Evolutionary conservation across 2,888 invertebrate species (phyloP).

Genomic region (Cristatella mucedo): DNA sequence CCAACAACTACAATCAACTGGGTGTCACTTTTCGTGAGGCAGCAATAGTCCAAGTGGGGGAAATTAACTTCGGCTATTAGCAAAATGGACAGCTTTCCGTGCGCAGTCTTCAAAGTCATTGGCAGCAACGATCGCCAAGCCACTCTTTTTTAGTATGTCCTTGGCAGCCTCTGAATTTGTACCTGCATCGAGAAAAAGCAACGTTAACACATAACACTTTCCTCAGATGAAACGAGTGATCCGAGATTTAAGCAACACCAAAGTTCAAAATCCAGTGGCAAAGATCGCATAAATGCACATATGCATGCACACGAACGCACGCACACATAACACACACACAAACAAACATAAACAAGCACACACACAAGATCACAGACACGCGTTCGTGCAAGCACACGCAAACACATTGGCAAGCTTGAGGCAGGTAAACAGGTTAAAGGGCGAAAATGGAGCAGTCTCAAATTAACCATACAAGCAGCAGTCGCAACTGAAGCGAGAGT

Average conservation of each 20-base stretch:
- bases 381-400: too few species aligned
- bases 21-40: too few species aligned
- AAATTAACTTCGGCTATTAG: too few species aligned
- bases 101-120: conserved; percentile 82
- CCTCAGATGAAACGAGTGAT: not conserved
- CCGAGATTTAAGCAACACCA: not conserved
- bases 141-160: conserved; percentile 63
- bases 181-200: conserved; percentile 36
- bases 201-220: not conserved
- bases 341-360: too few species aligned
- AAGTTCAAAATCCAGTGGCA: not conserved
- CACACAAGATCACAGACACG: too few species aligned
- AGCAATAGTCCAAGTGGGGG: too few species aligned
- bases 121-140: conserved; percentile 65
- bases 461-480: too few species aligned
- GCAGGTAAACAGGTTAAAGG: conserved; percentile 6
- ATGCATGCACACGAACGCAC: too few species aligned
- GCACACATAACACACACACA: too few species aligned
- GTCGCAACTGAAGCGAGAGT: conserved; percentile 1
- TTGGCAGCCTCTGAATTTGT: conserved; percentile 75
- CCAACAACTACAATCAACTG: too few species aligned
- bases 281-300: not conserved
- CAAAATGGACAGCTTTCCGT: conserved; percentile 63
- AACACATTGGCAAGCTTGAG: too few species aligned
- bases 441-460: not conserved